Base-by-base conservation (phyloP, 92 coral and sea anemone genomes). In the Bergia puertoricense region DNA sequence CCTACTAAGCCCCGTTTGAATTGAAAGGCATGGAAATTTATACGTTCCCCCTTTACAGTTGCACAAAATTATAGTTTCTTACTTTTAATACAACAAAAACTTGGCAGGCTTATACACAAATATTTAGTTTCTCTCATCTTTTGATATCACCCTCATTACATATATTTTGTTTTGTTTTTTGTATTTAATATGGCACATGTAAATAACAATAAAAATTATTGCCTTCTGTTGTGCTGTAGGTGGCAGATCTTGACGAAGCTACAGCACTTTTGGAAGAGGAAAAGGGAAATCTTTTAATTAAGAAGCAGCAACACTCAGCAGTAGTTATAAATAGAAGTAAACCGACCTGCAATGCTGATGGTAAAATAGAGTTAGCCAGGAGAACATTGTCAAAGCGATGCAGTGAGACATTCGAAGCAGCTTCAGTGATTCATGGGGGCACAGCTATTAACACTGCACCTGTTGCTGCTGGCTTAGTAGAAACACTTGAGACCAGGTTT, bases 321-420 rank as follows among this genome's bases (percentile, higher is more conserved):
- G 91, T 91, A 79, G 88, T 91, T 65, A 72, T 71, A 30, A 30
- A 30, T 30, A 30, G 30, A 30, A 30, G 30, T 30, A 30, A 30
- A 30, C 94, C 92, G 41, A 93, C 93, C 77, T 86, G 91, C 80
- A 76, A 91, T 80, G 77, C 77, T 81, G 92, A 79, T 89, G 92
- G 96, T 74, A 81, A 72, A 23, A 40, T 81, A 23, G 62, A 68
- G 74, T 91, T 89, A 59, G 87, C 90, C 48, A 85, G 84, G 76
- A 86, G 95, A 89, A 93, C 95, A 81, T 13, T 69, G 37, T 82
- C 96, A 77, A 93, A 92, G 90, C 76, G 94, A 88, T 88, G 94
- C 86, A 90, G 89, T 72, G 94, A 94, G 76, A 94, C 96, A 8
- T 94, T 90, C 79, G 88, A 92, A 78, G 96, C 92, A 82, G 93